Conservation (phyloP, 2,113 vertebrate species). For the Phycodurus eques region DNA sequence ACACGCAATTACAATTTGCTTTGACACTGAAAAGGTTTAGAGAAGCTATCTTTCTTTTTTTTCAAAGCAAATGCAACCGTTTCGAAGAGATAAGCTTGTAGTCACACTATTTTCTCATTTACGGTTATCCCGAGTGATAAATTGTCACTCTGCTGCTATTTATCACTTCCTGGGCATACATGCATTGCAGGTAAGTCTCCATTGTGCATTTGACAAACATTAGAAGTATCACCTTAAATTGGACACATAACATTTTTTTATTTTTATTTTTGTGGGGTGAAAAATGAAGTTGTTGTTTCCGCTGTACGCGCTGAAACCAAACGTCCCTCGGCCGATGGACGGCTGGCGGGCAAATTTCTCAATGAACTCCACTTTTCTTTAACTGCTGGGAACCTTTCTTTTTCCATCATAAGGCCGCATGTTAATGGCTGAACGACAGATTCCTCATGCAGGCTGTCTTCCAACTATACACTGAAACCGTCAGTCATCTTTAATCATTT, state of each 20-base stretch:
- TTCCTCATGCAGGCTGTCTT: background rate
- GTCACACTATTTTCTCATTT: background rate
- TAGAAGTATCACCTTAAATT: slow-evolving; percentile 13
- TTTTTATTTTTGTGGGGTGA: no score
- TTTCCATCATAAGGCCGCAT: no score
- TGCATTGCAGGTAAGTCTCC: no score
- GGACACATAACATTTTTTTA: no score
- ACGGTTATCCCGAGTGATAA: slow-evolving; percentile 5
- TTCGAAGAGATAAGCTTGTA: background rate
- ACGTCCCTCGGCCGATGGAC: no score
- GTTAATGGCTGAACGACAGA: slow-evolving; percentile 12
- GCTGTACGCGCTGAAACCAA: no score
- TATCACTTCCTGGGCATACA: no score
- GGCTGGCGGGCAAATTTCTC: no score
- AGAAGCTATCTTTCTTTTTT: background rate
- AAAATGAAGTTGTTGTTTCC: no score
- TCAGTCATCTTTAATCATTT: background rate
- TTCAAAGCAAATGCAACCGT: background rate
- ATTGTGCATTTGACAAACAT: slow-evolving; percentile 14
- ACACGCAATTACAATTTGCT: slow-evolving; percentile 16
- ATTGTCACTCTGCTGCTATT: background rate
- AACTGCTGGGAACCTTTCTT: no score
- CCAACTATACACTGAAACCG: background rate
- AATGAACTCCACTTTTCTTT: no score
- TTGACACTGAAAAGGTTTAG: slow-evolving; percentile 21